Evolutionary conservation across 2,113 vertebrate genomes (phyloP).

Genomic region (Dascyllus trimaculatus): DNA sequence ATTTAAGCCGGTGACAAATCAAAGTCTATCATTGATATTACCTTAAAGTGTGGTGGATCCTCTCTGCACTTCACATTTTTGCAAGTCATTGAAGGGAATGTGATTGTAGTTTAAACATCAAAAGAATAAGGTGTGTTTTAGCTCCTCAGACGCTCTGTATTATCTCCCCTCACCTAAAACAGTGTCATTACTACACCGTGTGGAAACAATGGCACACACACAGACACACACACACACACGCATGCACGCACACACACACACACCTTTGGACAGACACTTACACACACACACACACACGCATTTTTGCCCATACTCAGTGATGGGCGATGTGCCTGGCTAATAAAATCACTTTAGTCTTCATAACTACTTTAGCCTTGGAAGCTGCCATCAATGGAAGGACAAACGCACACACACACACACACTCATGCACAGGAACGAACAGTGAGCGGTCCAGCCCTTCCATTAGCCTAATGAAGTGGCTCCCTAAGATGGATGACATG

Average conservation of each 20-base stretch:
- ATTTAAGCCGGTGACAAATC: conserved; percentile 72
- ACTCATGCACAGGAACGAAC: conserved; percentile 41
- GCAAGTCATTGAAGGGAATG: conserved; percentile 42
- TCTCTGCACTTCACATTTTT: conserved; percentile 32
- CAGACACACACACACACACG: neutral
- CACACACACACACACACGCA: conserved; percentile 37
- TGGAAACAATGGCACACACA: conserved; percentile 31
- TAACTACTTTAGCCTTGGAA: conserved; percentile 81
- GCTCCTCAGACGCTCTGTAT: conserved; percentile 19
- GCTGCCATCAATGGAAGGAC: conserved; percentile 72
- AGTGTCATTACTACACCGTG: conserved; percentile 47
- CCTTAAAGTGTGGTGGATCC: conserved; percentile 29
- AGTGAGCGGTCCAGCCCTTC: conserved; percentile 74
- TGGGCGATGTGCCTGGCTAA: conserved; percentile 69
- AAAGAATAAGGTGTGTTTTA: conserved; percentile 49
- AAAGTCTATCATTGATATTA: conserved; percentile 60
- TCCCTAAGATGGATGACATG: conserved; percentile 82
- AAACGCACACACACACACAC: conserved; percentile 56
- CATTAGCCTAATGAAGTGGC: conserved; percentile 86
- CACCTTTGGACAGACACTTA: neutral
- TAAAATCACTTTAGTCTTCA: conserved; percentile 81
- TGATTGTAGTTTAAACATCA: conserved; percentile 58
- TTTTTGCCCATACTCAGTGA: conserved; percentile 50
- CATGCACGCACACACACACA: conserved; percentile 10
- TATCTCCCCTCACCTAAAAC: conserved; percentile 45